Evolutionary conservation across 2,113 vertebrate genomes (phyloP).

Genomic region (Abramis brama): DNA sequence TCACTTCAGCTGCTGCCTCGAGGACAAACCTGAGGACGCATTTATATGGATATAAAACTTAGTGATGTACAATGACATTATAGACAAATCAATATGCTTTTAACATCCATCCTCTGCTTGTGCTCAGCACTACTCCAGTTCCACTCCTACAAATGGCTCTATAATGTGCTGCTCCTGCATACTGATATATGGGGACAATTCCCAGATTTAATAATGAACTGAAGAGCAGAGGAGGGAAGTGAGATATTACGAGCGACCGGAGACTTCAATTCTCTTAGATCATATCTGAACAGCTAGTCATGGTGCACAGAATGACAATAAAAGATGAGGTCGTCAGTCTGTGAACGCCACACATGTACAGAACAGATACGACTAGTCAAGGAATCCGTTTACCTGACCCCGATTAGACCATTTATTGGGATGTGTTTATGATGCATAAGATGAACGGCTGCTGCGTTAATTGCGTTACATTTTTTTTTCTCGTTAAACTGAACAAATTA

Average conservation of each 20-base stretch:
- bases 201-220: slow-evolving; percentile 80
- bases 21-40: slow-evolving; percentile 65
- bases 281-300: slow-evolving; percentile 78
- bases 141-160: slow-evolving; percentile 75
- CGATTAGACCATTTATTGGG: background rate
- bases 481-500: no score
- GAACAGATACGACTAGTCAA: background rate
- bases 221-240: slow-evolving; percentile 56
- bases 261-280: slow-evolving; percentile 74
- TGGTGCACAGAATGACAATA: slow-evolving; percentile 70
- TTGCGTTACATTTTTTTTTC: no score
- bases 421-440: background rate
- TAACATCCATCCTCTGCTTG: slow-evolving; percentile 75
- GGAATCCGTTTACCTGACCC: background rate
- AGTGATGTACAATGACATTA: slow-evolving; percentile 77
- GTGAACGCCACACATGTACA: slow-evolving; percentile 6
- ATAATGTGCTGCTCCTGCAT: slow-evolving; percentile 72
- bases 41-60: slow-evolving; percentile 76
- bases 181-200: slow-evolving; percentile 80
- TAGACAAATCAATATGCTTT: slow-evolving; percentile 82
- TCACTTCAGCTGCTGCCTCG: slow-evolving; percentile 60
- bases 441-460: background rate
- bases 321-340: slow-evolving; percentile 64
- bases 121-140: slow-evolving; percentile 57
- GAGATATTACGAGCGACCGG: slow-evolving; percentile 67